Percentiles rank a stretch among this genome's conserved stretches.
Evolutionary conservation across 2,888 invertebrate genomes (phyloP).

Genomic region (Balanococcus diminutus): DNA sequence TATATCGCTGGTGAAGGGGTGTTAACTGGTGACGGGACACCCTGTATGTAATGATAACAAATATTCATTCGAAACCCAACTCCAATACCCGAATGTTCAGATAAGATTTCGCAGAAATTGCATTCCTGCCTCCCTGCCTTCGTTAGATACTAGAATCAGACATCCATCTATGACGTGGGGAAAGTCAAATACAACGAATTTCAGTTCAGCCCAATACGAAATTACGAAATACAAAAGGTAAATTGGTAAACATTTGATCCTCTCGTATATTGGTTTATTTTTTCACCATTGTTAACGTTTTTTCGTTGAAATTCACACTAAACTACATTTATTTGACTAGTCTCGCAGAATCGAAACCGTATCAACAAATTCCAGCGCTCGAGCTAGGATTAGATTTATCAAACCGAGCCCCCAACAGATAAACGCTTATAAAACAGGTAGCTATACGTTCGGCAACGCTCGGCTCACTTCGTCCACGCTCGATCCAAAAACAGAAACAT

Average conservation of each 20-base stretch:
- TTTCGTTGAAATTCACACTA: neutral
- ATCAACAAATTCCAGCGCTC: conserved; percentile 15
- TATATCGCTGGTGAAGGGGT: too few species aligned
- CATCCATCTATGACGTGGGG: too few species aligned
- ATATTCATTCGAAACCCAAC: too few species aligned
- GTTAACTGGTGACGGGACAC: too few species aligned
- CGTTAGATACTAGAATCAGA: too few species aligned
- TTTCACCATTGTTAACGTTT: neutral
- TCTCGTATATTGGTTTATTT: neutral
- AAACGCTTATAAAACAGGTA: conserved; percentile 28
- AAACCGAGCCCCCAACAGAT: neutral
- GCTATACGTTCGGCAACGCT: neutral
- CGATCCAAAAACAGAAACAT: conserved; percentile 40
- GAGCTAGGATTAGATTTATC: neutral
- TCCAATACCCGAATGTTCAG: too few species aligned
- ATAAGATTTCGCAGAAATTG: too few species aligned
- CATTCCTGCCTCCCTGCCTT: too few species aligned
- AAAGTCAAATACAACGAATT: neutral
- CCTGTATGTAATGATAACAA: too few species aligned
- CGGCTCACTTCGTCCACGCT: neutral
- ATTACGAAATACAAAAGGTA: neutral
- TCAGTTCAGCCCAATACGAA: neutral
- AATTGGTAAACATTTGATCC: neutral
- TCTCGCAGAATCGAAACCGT: neutral
- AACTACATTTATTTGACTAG: neutral